Evolutionary conservation across 2,797 vertebrate species (phyloP).

Genomic region (Xyrichtys novacula): DNA sequence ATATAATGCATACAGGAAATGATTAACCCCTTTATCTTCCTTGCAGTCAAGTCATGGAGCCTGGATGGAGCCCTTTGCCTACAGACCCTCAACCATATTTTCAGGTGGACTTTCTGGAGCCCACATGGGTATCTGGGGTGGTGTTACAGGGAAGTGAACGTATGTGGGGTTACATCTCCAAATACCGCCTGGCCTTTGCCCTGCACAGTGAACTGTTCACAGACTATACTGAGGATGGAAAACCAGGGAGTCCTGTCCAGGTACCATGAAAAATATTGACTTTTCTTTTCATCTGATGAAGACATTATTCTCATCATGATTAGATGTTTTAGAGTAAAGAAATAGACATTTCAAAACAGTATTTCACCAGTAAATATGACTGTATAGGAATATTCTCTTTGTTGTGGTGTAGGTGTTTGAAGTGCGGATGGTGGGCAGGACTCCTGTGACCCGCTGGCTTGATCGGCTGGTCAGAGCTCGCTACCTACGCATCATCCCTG

Average conservation of each 20-base stretch:
- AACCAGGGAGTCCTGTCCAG: slow-evolving; percentile 66
- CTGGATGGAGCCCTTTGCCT: slow-evolving; percentile 88
- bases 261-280: slow-evolving; percentile 54
- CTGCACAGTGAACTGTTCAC: slow-evolving; percentile 75
- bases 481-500: slow-evolving; percentile 85
- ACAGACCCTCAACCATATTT: slow-evolving; percentile 84
- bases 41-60: slow-evolving; percentile 84
- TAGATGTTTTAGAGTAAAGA: neutral
- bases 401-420: slow-evolving; percentile 78
- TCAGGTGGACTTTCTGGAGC: slow-evolving; percentile 88
- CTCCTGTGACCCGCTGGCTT: slow-evolving; percentile 82
- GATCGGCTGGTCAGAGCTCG: slow-evolving; percentile 79
- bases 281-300: no score
- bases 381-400: neutral
- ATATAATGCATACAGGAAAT: neutral
- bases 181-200: slow-evolving; percentile 84
- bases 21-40: neutral
- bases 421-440: slow-evolving; percentile 82
- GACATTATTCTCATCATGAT: no score
- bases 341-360: neutral
- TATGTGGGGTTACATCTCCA: slow-evolving; percentile 83
- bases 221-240: slow-evolving; percentile 77
- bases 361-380: neutral
- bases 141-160: slow-evolving; percentile 85
- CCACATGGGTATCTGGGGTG: slow-evolving; percentile 86